Conservation (phyloP, 1,140 invertebrate species). For the Leptinotarsa texana region DNA sequence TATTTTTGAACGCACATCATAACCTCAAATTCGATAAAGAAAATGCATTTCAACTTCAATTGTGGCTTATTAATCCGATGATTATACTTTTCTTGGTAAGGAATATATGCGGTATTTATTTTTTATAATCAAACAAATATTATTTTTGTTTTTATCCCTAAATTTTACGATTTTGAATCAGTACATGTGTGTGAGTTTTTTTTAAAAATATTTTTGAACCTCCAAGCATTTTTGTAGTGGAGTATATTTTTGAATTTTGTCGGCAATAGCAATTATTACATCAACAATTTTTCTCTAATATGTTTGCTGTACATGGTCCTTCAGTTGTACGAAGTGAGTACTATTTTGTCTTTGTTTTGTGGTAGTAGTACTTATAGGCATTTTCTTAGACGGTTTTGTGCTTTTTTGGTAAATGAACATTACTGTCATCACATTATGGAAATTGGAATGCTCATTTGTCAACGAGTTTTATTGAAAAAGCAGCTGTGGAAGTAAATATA, state of each 20-base stretch:
- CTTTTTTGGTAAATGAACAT: conserved; percentile 37
- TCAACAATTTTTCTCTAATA: conserved; percentile 55
- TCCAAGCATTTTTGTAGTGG: conserved; percentile 58
- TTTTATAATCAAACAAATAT: not conserved
- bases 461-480: conserved; percentile 22
- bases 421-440: not conserved
- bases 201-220: conserved; percentile 44
- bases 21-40: not conserved
- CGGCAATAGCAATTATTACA: conserved; percentile 51
- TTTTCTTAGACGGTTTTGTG: conserved; percentile 22
- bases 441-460: conserved; percentile 33
- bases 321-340: conserved; percentile 56
- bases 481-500: conserved; percentile 18
- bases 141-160: not conserved
- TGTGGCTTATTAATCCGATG: not conserved
- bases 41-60: not conserved
- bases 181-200: conserved; percentile 57
- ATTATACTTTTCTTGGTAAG: too few relatives aligned
- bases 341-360: conserved; percentile 53
- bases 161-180: conserved; percentile 46
- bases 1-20: too few relatives aligned
- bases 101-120: too few relatives aligned
- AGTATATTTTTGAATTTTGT: conserved; percentile 48
- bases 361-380: conserved; percentile 42
- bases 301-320: conserved; percentile 55